phyloP scores from a whole-genome alignment of 2,797 vertebrate species.

The Spheniscus humboldti region DNA sequence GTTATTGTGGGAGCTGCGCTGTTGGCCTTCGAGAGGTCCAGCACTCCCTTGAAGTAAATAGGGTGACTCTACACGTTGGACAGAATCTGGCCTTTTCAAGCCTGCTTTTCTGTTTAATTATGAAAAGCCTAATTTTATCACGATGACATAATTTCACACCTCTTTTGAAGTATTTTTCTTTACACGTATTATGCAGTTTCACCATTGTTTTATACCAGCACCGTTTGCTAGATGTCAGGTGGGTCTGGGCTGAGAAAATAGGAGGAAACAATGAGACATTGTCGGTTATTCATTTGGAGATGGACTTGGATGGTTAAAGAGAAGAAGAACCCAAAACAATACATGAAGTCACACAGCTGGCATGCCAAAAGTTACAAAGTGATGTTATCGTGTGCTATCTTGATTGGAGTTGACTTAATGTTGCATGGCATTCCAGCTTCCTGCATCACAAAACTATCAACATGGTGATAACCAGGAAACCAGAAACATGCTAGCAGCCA shows the following conservation, averaged over 20 bases:
- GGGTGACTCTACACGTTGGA: neutral
- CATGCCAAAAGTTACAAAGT: neutral
- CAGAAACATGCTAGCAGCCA: neutral
- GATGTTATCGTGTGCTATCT: neutral
- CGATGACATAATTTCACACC: constrained; percentile 4
- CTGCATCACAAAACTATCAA: neutral
- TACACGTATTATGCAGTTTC: neutral
- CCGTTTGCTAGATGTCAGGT: neutral
- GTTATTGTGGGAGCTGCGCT: neutral
- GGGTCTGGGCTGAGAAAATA: neutral
- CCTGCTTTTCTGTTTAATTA: neutral
- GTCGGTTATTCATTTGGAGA: neutral
- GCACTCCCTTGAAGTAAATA: neutral
- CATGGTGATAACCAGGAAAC: neutral
- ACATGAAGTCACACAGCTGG: neutral
- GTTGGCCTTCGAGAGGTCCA: neutral
- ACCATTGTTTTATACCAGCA: neutral
- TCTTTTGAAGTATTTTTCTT: constrained; percentile 47
- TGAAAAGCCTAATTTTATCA: constrained; percentile 9
- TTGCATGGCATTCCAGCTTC: neutral
- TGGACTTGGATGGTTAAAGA: neutral
- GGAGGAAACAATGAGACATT: neutral
- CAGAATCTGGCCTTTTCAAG: neutral
- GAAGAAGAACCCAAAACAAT: neutral
- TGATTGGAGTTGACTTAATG: neutral